Evolutionary conservation across 2,797 vertebrate species (phyloP), one percentile per base, ranked within the genome.

Genomic region (Rhadinocentrus ornatus): DNA sequence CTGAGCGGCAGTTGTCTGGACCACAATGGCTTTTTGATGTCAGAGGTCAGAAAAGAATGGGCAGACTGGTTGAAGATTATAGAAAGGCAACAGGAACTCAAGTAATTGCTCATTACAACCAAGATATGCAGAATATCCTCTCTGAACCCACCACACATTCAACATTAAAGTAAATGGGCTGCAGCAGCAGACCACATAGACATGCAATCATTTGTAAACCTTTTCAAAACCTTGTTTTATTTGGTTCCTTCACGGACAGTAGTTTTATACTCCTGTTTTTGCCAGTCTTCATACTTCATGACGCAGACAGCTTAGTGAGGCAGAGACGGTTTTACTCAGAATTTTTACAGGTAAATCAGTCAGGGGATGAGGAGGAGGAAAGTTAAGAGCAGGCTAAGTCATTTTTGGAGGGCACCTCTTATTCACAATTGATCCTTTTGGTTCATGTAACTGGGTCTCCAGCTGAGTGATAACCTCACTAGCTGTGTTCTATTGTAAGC

Each of bases 371-470:
- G 18, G 41, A 2, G 13, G 16, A 7, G 18, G 18, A 44, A 18
- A 20, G 6, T 20, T 20, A 7, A 7, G 12, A 37, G 35, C 35
- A 37, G 35, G 35, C 3, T 13, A 6, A 18, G 20, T 18, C 2
- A 18, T 20, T 44, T 44, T 41, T 44, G 18, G 6, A 4, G 18
- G 18, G 41, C 6, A 44, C 41, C 18, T 2, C 4, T 44, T 6
- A 20, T 20, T 44, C 41, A 44, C 41, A 44, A 6, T 20, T 20
- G 18, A 20, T 41, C 11, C 12, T 39, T 16, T 39, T 39, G 11
- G 37, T 13, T 39, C 15, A 16, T 15, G 37, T 18, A 41, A 16
- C 1, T 50, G 0, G 29, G n/a, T 24, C 4, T 26, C 24, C 24
- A 27, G 5, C 11, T 15, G 13, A 20, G n/a, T 26, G n/a, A 34